Base-by-base conservation (phyloP, 2,888 invertebrate genomes). In the Xanthia icteritia region DNA sequence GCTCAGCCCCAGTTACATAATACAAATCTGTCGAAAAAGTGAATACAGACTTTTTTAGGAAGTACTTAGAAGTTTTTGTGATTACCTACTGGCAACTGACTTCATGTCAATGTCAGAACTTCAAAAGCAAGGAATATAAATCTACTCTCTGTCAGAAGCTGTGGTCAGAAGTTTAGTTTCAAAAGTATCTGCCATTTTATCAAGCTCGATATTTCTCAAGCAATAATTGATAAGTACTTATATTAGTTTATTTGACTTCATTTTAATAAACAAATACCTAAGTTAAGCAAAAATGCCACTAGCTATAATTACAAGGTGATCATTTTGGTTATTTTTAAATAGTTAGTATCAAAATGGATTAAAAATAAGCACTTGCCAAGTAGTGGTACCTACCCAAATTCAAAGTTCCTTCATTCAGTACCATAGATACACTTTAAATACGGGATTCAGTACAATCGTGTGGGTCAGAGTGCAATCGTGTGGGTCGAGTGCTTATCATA, bases 241-340 rank as follows among this genome's bases (percentile, higher is more conserved):
- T 31, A 31, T 20, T n/a, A 20, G 27, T 17, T 15, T 36, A 67
- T 39, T 72, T 54, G 42, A 42, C 4, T 27, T 48, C 1, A 48
- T 67, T 64, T 64, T 48, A 54, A 5, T 11, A 54, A 39, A 20
- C 42, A 15, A 45, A 15, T 45, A 45, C 45, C 15, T 13, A 20
- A 20, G 27, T 39, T 78, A 72, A 72, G 71, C 42, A 70, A 81
- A 72, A 71, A 83, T 83, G 83, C n/a, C 82, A 9, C 48, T 73
- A 45, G 85, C 82, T 36, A 85, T 83, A 70, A 48, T 61, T 42
- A 81, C 73, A 67, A 85, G 83, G 83, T 85, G 45, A 64, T 15
- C 4, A 45, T 36, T 56, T n/a, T 31, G 51, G 51, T 51, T 51
- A 23, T 42, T 42, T 51, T 51, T 23, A 9, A 23, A n/a, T 66